Evolutionary conservation across 2,888 invertebrate species (phyloP).

Genomic region (Griposia aprilina): DNA sequence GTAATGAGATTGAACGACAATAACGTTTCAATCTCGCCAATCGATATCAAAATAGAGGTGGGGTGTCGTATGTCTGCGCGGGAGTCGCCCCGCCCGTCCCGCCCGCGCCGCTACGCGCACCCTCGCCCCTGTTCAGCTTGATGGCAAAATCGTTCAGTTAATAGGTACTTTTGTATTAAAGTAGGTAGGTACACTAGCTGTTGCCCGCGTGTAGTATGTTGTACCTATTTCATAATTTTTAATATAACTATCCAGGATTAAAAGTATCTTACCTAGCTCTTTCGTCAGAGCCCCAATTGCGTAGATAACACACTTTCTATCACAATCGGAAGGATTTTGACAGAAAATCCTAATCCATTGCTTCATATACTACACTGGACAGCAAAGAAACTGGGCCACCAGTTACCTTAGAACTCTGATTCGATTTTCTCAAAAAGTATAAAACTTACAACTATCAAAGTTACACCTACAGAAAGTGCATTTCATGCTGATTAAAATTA

Average conservation of each 20-base stretch:
- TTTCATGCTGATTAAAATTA: neutral
- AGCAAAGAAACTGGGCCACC: neutral
- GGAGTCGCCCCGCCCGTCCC: constrained; percentile 31
- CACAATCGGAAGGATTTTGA: neutral
- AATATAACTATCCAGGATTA: neutral
- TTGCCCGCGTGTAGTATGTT: neutral
- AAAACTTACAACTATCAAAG: neutral
- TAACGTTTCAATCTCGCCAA: constrained; percentile 32
- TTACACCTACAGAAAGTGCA: too few relatives aligned
- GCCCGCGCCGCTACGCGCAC: neutral
- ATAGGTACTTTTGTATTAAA: constrained; percentile 5
- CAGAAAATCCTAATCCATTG: neutral
- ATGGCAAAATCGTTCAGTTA: constrained; percentile 47
- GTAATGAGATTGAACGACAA: neutral
- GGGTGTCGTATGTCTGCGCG: constrained; percentile 52
- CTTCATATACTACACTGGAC: neutral
- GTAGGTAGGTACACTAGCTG: neutral
- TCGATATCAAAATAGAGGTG: constrained; percentile 35
- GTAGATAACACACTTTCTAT: neutral
- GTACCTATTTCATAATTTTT: neutral
- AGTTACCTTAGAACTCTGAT: neutral
- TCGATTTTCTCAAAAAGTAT: constrained; percentile 2
- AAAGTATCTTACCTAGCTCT: neutral
- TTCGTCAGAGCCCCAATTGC: neutral
- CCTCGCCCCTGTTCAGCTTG: constrained; percentile 9